phyloP scores from a whole-genome alignment of 2,888 invertebrate genomes.

The Gymnocheta viridis region DNA sequence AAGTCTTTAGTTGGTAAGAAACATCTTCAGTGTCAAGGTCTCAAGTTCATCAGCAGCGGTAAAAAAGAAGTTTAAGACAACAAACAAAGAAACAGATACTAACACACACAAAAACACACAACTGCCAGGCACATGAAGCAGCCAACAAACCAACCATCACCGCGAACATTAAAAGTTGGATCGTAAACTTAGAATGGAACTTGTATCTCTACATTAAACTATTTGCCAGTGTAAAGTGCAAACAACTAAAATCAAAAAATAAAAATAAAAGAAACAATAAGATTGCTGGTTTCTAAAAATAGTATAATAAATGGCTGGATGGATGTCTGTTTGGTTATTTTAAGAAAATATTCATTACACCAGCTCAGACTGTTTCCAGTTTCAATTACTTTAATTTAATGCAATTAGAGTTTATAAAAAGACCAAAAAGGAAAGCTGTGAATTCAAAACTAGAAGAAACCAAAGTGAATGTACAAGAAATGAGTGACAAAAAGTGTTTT shows the following conservation, averaged over 20 bases:
- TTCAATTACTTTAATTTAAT: constrained; percentile 51
- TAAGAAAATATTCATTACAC: constrained; percentile 16
- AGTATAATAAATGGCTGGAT: constrained; percentile 47
- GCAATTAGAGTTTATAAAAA: constrained; percentile 40
- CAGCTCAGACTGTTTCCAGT: constrained; percentile 2
- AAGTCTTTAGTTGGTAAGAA: constrained; percentile 79
- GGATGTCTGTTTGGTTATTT: constrained; percentile 13
- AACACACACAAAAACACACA: too few species aligned
- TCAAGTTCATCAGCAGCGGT: constrained; percentile 77
- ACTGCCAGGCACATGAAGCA: constrained; percentile 8
- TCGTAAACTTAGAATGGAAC: constrained; percentile 60
- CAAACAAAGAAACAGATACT: constrained; percentile 14
- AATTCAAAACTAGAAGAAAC: not conserved
- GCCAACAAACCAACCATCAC: constrained; percentile 10
- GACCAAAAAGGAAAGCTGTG: not conserved
- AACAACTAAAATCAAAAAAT: constrained; percentile 3
- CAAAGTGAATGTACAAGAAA: not conserved
- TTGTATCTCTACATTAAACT: constrained; percentile 39
- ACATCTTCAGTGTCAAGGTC: constrained; percentile 83
- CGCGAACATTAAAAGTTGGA: constrained; percentile 39
- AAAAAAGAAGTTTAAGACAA: constrained; percentile 35
- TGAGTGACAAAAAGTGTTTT: not conserved
- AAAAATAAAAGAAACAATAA: constrained; percentile 34
- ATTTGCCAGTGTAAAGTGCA: constrained; percentile 45
- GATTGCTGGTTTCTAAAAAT: constrained; percentile 57